Evolutionary conservation across 2,113 vertebrate species (phyloP), one percentile per base, ranked within the genome.

Genomic region (Antennarius striatus): DNA sequence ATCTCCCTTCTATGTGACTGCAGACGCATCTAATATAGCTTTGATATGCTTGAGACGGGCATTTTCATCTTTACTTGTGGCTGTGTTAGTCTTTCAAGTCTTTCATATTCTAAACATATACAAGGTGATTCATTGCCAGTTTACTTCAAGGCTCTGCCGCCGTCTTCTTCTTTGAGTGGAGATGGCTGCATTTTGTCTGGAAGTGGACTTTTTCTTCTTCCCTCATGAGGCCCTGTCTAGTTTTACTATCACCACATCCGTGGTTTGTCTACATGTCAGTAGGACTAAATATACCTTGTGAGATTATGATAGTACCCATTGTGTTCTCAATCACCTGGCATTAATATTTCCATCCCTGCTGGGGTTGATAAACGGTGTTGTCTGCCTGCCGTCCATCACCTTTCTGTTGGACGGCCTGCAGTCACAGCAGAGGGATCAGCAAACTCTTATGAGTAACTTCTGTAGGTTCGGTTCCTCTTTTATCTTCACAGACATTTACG

Each of bases 1-100:
- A 69, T 86, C 78, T 82, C 75, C 78, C 58, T 66, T 76, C 66
- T 74, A 68, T 73, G 77, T 62, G 43, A 71, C 66, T 68, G 79
- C 48, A 85, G 74, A 81, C 71, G 61, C 82, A 73, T 86, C 87
- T 89, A 86, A 86, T 81, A 72, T 61, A 77, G 83, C 89, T 91
- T 92, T 92, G 89, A 92, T 90, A 90, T 90, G 72, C 86, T 86
- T 76, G 43, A 76, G 68, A 75, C 77, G 76, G 77, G 64, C 69
- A 73, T 90, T 88, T 90, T 87, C 81, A 77, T 83, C 79, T 81
- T 49, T 39, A 63, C 74, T 79, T 63, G 67, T 74, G 48, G 45
- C 79, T 60, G 36, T 80, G 65, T 87, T 70, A 51, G 63, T 81
- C 75, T 86, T 88, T 82, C 59, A 64, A 72, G 71, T 84, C 75